Conservation (phyloP, 2,888 invertebrate genomes). For the Netelia virgata region DNA sequence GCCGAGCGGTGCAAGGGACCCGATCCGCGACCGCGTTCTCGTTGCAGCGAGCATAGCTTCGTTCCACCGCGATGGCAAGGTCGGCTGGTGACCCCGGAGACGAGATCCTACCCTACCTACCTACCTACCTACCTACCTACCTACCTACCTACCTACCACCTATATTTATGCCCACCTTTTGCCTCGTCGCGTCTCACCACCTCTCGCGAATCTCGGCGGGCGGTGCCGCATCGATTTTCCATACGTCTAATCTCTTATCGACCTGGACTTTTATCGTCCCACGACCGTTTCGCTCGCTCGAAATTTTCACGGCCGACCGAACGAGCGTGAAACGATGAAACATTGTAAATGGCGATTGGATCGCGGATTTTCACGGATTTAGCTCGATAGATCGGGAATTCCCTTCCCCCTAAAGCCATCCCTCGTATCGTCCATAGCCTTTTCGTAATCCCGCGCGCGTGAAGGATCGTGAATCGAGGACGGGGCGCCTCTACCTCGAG, state of each 20-base stretch:
- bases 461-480: conserved; percentile 26
- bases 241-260: too few relatives aligned
- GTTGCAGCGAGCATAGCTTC: conserved; percentile 57
- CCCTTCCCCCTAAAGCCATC: not conserved
- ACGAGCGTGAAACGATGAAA: too few relatives aligned
- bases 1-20: conserved; percentile 60
- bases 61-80: conserved; percentile 72
- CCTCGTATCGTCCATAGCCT: not conserved
- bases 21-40: conserved; percentile 68
- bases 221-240: too few relatives aligned
- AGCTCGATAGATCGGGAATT: conserved; percentile 10
- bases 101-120: not conserved
- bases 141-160: not conserved
- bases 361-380: conserved; percentile 17
- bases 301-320: too few relatives aligned
- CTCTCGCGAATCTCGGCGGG: too few relatives aligned
- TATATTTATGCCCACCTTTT: conserved; percentile 4
- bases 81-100: conserved; percentile 74
- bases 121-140: too few relatives aligned
- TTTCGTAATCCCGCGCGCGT: not conserved
- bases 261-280: too few relatives aligned
- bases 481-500: conserved; percentile 48
- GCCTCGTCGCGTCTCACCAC: too few relatives aligned
- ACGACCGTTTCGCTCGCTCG: too few relatives aligned
- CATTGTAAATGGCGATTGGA: too few relatives aligned